phyloP scores from a whole-genome alignment of 2,113 vertebrate species.

The Anhinga rufa region DNA sequence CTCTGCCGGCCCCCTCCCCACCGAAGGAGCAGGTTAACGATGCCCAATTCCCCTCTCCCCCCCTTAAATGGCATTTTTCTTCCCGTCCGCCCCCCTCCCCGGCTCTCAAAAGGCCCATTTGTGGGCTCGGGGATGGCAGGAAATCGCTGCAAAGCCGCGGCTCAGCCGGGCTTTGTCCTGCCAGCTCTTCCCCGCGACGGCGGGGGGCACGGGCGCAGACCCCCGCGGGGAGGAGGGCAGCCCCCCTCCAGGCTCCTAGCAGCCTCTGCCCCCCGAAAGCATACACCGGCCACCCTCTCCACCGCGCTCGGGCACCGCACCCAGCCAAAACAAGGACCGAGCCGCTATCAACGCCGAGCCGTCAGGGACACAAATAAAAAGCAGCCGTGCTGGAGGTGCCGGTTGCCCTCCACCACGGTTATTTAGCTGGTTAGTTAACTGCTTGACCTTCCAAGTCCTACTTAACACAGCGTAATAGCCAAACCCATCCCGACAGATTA shows the following conservation, averaged over 20 bases:
- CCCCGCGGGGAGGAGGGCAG: not conserved
- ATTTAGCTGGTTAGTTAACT: slow-evolving; percentile 61
- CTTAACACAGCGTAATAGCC: slow-evolving; percentile 67
- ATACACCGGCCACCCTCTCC: accelerated
- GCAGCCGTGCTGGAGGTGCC: not conserved
- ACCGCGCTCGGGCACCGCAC: not conserved
- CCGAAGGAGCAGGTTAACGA: not conserved
- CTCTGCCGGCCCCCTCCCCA: not conserved
- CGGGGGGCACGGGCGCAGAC: not conserved
- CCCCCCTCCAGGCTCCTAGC: not conserved
- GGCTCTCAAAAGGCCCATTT: not conserved
- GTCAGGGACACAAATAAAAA: not conserved
- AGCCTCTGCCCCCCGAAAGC: not conserved
- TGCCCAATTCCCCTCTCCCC: not conserved
- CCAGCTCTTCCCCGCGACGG: not conserved
- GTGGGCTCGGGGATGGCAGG: not conserved
- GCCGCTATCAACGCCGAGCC: accelerated
- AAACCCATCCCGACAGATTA: slow-evolving; percentile 68
- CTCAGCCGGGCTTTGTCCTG: not conserved
- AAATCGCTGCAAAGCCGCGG: not conserved
- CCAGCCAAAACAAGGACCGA: not conserved
- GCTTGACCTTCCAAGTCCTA: slow-evolving; percentile 73
- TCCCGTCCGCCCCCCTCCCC: not conserved
- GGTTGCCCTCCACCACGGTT: not conserved
- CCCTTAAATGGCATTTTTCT: not conserved